phyloP scores from a whole-genome alignment of 2,797 vertebrate species.

The Chaunax sp. region DNA sequence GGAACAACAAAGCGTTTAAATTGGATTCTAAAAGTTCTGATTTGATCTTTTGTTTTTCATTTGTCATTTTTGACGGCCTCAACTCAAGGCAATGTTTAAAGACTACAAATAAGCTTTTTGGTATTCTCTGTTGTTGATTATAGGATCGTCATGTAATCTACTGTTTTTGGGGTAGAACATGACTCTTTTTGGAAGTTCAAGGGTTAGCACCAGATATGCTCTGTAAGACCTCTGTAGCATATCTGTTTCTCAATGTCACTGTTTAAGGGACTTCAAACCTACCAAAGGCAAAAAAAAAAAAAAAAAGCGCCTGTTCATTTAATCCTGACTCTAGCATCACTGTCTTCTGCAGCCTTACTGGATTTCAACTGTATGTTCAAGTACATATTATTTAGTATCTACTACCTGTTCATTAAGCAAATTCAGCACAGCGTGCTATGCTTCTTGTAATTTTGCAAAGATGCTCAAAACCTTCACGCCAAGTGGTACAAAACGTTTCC shows the following conservation, averaged over 20 bases:
- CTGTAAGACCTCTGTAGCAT: constrained; percentile 57
- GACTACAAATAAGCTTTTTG: constrained; percentile 75
- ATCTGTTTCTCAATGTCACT: constrained; percentile 57
- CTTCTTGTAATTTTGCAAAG: constrained; percentile 38
- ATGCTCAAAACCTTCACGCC: constrained; percentile 55
- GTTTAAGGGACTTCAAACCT: constrained; percentile 63
- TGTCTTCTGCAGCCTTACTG: constrained; percentile 53
- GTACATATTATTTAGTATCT: constrained; percentile 25
- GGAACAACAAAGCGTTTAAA: constrained; percentile 52
- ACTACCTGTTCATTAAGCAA: constrained; percentile 43
- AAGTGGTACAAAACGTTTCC: constrained; percentile 70
- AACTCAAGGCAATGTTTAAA: constrained; percentile 63
- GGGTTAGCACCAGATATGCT: constrained; percentile 53
- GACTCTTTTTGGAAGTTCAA: constrained; percentile 43
- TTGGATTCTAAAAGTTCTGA: constrained; percentile 59
- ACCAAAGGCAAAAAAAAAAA: constrained; percentile 53
- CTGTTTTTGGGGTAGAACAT: constrained; percentile 61
- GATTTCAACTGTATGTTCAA: constrained; percentile 25
- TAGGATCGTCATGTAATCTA: constrained; percentile 74
- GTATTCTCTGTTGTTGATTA: constrained; percentile 67
- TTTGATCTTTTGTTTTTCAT: constrained; percentile 55
- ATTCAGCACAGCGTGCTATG: constrained; percentile 43
- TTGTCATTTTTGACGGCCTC: constrained; percentile 57
- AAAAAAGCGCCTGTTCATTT: constrained; percentile 32
- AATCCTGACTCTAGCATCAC: constrained; percentile 18